These are phyloP conservation scores for Pectinophora gossypiella DNA, from an alignment of 1,140 invertebrate species.

Conservation along the genomic window DNA sequence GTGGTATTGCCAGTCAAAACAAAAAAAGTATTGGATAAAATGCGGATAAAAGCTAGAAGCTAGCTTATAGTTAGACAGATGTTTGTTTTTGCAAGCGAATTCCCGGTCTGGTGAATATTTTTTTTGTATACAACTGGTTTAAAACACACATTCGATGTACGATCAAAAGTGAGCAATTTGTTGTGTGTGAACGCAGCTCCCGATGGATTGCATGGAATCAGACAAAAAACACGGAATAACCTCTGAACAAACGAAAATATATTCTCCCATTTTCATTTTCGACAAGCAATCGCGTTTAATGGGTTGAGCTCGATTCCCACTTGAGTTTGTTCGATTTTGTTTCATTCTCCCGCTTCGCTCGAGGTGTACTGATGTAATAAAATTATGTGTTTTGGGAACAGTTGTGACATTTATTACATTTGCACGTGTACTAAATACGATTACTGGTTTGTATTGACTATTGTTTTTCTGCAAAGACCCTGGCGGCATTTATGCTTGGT, in stretches of 20 bases:
- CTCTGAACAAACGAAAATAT: conserved; percentile 56
- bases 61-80: background rate
- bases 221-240: conserved; percentile 48
- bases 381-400: conserved; percentile 17
- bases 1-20: too few species aligned
- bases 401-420: background rate
- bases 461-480: too few species aligned
- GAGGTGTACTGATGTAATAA: conserved; percentile 29
- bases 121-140: conserved; percentile 3
- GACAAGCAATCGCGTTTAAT: conserved; percentile 66
- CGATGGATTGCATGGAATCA: conserved; percentile 53
- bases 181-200: conserved; percentile 53
- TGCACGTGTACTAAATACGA: too few species aligned
- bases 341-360: conserved; percentile 50
- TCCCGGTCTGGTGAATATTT: background rate
- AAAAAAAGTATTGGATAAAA: background rate
- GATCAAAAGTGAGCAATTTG: conserved; percentile 60
- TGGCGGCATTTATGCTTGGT: too few species aligned
- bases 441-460: too few species aligned
- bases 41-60: background rate
- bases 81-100: background rate
- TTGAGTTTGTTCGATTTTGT: conserved; percentile 63
- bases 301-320: conserved; percentile 60
- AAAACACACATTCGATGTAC: conserved; percentile 14
- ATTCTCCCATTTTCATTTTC: conserved; percentile 64